phyloP scores from a whole-genome alignment of 2,888 invertebrate species.

The Hanleya hanleyi region DNA sequence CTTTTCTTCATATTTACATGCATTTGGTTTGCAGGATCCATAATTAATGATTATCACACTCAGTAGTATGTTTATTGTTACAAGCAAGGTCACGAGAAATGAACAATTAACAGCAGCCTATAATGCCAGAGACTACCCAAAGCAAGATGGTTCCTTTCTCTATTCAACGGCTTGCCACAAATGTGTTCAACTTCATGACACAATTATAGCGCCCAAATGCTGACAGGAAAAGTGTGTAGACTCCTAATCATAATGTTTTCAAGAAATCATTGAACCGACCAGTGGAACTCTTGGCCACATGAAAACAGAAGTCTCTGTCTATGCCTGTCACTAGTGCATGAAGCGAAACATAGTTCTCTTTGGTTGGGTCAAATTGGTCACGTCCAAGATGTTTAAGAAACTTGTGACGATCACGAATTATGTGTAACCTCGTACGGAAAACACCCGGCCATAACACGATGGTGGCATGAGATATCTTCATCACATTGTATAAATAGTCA shows the following conservation, averaged over 20 bases:
- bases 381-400: slow-evolving; percentile 84
- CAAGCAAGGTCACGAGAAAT: no score
- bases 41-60: no score
- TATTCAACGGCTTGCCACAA: no score
- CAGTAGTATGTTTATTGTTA: no score
- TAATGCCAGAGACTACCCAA: no score
- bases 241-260: slow-evolving; percentile 75
- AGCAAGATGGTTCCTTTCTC: no score
- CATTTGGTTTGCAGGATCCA: no score
- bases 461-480: slow-evolving; percentile 83
- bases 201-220: no score
- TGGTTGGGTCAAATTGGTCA: slow-evolving; percentile 86
- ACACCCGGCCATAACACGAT: slow-evolving; percentile 82
- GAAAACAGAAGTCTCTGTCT: slow-evolving; percentile 86
- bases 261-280: slow-evolving; percentile 87
- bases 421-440: slow-evolving; percentile 80
- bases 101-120: no score
- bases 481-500: slow-evolving; percentile 85
- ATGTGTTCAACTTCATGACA: no score
- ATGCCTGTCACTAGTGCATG: slow-evolving; percentile 80
- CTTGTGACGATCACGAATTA: slow-evolving; percentile 84
- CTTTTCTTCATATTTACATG: no score
- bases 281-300: slow-evolving; percentile 85
- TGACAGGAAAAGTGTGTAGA: no score
- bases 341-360: slow-evolving; percentile 87